Evolutionary conservation across 2,797 vertebrate genomes (phyloP), one percentile per base, ranked within the genome.

Genomic region (Glossophaga mutica): DNA sequence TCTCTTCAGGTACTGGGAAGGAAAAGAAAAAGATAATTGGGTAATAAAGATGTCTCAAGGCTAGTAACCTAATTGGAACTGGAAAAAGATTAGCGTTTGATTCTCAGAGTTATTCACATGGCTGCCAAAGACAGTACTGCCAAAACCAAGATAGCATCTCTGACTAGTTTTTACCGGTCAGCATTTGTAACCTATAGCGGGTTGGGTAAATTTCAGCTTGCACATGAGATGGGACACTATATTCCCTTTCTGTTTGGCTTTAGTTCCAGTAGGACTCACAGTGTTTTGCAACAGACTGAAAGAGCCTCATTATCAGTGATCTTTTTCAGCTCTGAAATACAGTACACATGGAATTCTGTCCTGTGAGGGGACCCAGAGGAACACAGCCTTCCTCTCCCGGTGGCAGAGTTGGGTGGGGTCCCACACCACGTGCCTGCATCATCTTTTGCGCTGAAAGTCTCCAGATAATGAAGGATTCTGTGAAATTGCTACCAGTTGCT

Each of bases 1-100:
- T 90, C 94, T 96, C 96, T 95, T 93, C 78, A 94, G 83, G 94
- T 96, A 92, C 83, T 77, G 57, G 76, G 55, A 81, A 96, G 90
- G 94, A 95, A 95, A 93, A 97, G 90, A 96, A 95, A 96, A 95
- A 81, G 87, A 87, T 97, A 97, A 97, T 97, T 98, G 97, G 74
- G 96, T 95, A 97, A 97, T 97, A 96, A 97, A 96, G 93, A 97
- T 97, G 96, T 97, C 95, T 97, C 94, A 96, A 97, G 96, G 97
- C 97, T 90, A 97, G 96, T 96, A 95, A 96, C 96, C 97, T 97
- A 97, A 97, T 93, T 97, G 97, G 96, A 97, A 94, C 94, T 98
- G 97, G 97, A 97, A 98, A 96, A 97, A 97, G 97, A 98, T 97
- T 97, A 97, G 96, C 90, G 32, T 52, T 98, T 44, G 59, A 81